phyloP scores from a whole-genome alignment of 92 coral and sea anemone species.

The Heliopora coerulea region DNA sequence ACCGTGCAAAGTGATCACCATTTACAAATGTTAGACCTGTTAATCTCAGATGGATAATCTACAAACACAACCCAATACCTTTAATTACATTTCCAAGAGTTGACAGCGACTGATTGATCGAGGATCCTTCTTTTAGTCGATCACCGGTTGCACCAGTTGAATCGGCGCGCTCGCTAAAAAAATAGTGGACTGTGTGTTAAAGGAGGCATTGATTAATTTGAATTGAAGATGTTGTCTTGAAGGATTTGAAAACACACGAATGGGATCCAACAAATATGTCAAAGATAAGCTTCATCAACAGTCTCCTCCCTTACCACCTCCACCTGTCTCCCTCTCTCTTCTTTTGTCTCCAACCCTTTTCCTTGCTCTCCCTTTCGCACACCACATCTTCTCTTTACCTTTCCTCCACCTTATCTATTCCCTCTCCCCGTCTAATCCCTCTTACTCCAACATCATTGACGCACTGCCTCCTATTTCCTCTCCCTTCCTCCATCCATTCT shows the following conservation, averaged over 20 bases:
- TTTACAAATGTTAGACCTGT: too few relatives aligned
- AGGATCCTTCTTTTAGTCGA: slow-evolving; percentile 88
- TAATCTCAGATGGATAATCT: neutral
- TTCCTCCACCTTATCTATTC: neutral
- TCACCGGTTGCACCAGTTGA: slow-evolving; percentile 97
- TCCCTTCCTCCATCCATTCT: too few relatives aligned
- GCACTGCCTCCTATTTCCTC: neutral
- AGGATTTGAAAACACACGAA: too few relatives aligned
- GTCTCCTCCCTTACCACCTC: neutral
- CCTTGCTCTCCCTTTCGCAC: neutral
- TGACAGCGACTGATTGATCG: slow-evolving; percentile 82
- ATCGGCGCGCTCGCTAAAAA: slow-evolving; percentile 80
- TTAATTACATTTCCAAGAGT: slow-evolving; percentile 88
- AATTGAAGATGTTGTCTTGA: too few relatives aligned
- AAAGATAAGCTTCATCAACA: too few relatives aligned
- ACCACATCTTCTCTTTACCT: neutral
- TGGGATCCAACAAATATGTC: too few relatives aligned
- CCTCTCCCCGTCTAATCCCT: neutral
- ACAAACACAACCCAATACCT: slow-evolving; percentile 36
- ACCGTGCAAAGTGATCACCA: too few relatives aligned
- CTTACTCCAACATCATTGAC: too few relatives aligned
- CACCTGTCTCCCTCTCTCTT: neutral
- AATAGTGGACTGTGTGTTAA: neutral
- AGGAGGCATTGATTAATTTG: too few relatives aligned
- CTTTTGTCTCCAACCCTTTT: neutral